phyloP scores from a whole-genome alignment of 2,113 vertebrate genomes.

The Picathartes gymnocephalus region DNA sequence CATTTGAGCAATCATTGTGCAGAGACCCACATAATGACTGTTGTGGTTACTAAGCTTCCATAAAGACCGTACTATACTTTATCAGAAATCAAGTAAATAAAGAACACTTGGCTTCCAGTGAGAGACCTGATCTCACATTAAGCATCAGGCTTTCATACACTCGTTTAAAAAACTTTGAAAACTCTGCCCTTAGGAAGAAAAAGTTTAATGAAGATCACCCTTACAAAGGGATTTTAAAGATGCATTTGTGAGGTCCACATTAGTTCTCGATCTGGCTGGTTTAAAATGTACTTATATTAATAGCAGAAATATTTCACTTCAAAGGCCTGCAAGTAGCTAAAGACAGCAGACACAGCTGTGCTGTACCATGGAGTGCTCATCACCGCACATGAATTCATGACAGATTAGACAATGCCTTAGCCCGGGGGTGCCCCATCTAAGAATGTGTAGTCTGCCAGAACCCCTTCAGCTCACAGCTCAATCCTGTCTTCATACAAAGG shows the following conservation, averaged over 20 bases:
- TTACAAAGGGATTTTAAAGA: not conserved
- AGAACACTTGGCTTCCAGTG: not conserved
- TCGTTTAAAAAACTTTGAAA: not conserved
- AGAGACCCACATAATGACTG: not conserved
- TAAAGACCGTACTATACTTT: not conserved
- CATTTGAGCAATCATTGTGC: not conserved
- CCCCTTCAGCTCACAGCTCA: not conserved
- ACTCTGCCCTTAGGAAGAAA: not conserved
- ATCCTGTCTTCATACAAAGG: not conserved
- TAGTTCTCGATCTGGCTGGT: not conserved
- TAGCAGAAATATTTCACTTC: not conserved
- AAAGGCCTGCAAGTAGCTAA: not conserved
- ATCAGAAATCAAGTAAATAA: not conserved
- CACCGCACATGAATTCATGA: not conserved
- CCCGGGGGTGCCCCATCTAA: not conserved
- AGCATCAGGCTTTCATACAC: not conserved
- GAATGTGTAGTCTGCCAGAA: not conserved
- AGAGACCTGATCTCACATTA: not conserved
- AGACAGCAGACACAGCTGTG: not conserved
- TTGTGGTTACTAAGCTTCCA: not conserved
- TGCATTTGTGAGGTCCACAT: accelerated
- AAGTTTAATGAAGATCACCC: not conserved
- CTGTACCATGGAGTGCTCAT: not conserved
- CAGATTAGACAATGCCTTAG: not conserved
- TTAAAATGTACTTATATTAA: not conserved